phyloP scores from a whole-genome alignment of 2,113 vertebrate genomes.

The Bubo scandiacus region DNA sequence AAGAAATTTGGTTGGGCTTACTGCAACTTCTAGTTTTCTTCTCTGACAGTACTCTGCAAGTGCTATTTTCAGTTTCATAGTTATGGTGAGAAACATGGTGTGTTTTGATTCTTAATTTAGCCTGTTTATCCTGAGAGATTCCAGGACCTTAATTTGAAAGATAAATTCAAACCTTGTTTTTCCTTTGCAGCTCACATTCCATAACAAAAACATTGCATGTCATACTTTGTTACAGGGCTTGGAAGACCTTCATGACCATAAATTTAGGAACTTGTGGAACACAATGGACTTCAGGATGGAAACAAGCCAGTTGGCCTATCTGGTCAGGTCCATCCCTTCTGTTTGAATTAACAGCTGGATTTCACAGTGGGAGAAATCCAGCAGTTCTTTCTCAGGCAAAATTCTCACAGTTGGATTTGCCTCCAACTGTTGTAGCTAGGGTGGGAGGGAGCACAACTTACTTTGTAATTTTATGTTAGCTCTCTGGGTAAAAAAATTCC shows the following conservation, averaged over 20 bases:
- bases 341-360: constrained; percentile 67
- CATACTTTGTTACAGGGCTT: constrained; percentile 24
- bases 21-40: background rate
- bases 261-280: constrained; percentile 57
- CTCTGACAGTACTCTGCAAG: background rate
- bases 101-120: constrained; percentile 59
- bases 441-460: constrained; percentile 58
- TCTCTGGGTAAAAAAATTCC: constrained; percentile 33
- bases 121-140: constrained; percentile 46
- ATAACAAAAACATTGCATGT: constrained; percentile 49
- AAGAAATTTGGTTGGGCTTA: background rate
- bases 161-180: constrained; percentile 56
- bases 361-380: constrained; percentile 65
- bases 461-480: constrained; percentile 65
- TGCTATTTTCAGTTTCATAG: constrained; percentile 36
- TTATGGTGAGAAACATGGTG: constrained; percentile 44
- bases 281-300: constrained; percentile 63
- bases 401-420: constrained; percentile 61
- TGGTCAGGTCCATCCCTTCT: constrained; percentile 65
- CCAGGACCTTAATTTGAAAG: constrained; percentile 34
- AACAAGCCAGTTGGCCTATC: constrained; percentile 63
- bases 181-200: constrained; percentile 21
- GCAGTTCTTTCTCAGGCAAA: constrained; percentile 65
- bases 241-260: constrained; percentile 61
- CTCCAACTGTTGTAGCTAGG: constrained; percentile 31